Evolutionary conservation across 2,888 invertebrate species (phyloP).

Genomic region (Oscheius sp.): DNA sequence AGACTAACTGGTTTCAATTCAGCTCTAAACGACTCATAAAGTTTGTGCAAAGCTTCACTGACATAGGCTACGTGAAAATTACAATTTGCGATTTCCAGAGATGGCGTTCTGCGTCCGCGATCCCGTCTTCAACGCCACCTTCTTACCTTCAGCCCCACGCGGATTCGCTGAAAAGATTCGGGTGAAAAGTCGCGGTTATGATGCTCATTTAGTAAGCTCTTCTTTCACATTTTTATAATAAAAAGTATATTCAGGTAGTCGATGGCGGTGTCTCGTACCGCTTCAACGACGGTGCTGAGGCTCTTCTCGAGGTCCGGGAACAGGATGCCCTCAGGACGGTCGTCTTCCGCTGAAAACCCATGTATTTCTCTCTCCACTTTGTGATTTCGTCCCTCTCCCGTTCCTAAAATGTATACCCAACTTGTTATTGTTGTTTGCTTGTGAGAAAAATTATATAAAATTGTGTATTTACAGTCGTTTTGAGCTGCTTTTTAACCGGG

Average conservation of each 20-base stretch:
- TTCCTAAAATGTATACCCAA: neutral
- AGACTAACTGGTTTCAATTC: no score
- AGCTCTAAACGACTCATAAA: no score
- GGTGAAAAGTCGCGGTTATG: slow-evolving; percentile 84
- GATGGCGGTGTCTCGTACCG: slow-evolving; percentile 93
- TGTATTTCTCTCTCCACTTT: neutral
- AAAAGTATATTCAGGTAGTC: slow-evolving; percentile 77
- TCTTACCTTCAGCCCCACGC: slow-evolving; percentile 80
- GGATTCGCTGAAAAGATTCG: slow-evolving; percentile 78
- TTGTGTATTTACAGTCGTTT: neutral
- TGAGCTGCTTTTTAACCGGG: neutral
- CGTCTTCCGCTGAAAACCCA: slow-evolving; percentile 57
- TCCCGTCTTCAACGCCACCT: slow-evolving; percentile 87
- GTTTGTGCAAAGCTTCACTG: no score
- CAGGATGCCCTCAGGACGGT: slow-evolving; percentile 90
- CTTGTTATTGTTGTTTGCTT: neutral
- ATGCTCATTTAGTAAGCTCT: slow-evolving; percentile 82
- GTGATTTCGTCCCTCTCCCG: neutral
- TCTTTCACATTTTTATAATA: neutral
- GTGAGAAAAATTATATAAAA: neutral
- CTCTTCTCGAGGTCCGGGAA: slow-evolving; percentile 84
- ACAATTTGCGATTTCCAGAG: slow-evolving; percentile 74
- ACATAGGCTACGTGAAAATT: no score
- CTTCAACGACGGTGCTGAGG: slow-evolving; percentile 93
- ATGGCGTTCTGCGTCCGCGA: slow-evolving; percentile 93